These are phyloP conservation scores for Guaruba guarouba DNA, from an alignment of 2,113 vertebrate species.

Conservation along the genomic window DNA sequence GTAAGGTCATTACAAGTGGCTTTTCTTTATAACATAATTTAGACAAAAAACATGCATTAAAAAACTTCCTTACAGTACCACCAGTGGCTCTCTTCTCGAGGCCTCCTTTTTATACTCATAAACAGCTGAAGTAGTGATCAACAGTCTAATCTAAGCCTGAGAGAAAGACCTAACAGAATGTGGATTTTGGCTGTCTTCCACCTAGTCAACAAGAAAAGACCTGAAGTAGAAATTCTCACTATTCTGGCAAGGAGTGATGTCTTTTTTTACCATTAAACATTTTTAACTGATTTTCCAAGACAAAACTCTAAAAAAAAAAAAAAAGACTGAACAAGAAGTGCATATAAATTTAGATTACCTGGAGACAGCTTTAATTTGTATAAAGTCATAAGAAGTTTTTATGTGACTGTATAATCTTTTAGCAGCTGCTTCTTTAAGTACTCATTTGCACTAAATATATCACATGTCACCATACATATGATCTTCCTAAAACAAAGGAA, in stretches of 20 bases:
- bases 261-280: not conserved
- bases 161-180: conserved; percentile 45
- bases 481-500: conserved; percentile 60
- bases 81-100: not conserved
- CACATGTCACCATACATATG: conserved; percentile 42
- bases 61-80: not conserved
- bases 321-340: not conserved
- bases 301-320: not conserved
- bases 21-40: not conserved
- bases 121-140: conserved; percentile 55
- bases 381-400: conserved; percentile 8
- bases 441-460: conserved; percentile 63
- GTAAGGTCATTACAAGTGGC: not conserved
- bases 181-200: conserved; percentile 24
- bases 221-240: not conserved
- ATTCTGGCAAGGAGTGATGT: not conserved
- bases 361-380: conserved; percentile 53
- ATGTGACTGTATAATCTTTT: conserved; percentile 49
- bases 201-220: not conserved
- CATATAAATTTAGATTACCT: conserved; percentile 51
- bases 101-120: conserved; percentile 35
- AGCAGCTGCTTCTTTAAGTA: conserved; percentile 56
- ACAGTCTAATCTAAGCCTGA: conserved; percentile 39
- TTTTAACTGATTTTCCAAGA: not conserved
- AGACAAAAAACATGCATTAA: rapidly evolving